Conservation (phyloP, 2,888 invertebrate species). For the Fragum fragum region DNA sequence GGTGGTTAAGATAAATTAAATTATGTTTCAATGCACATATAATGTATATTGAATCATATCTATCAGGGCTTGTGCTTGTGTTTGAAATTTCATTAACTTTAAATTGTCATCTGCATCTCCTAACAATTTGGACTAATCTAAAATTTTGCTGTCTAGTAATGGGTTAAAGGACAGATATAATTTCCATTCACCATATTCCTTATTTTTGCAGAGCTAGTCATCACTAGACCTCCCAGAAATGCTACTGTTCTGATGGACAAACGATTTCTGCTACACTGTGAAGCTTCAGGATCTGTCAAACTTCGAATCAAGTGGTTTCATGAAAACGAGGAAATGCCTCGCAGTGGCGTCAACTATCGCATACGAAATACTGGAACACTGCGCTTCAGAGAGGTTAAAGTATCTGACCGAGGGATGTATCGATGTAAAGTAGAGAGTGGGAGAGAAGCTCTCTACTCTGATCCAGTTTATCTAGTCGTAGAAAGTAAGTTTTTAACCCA, state of each 20-base stretch:
- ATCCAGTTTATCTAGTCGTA: constrained; percentile 73
- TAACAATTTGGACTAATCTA: too few relatives aligned
- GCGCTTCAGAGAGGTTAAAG: constrained; percentile 74
- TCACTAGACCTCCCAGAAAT: constrained; percentile 77
- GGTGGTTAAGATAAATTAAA: too few relatives aligned
- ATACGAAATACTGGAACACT: constrained; percentile 73
- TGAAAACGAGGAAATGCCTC: constrained; percentile 69
- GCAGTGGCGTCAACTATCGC: constrained; percentile 69
- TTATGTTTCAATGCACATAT: too few relatives aligned
- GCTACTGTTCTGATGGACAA: constrained; percentile 74
- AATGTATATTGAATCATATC: too few relatives aligned
- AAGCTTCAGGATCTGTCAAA: constrained; percentile 66
- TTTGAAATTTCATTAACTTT: too few relatives aligned
- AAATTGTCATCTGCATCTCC: too few relatives aligned
- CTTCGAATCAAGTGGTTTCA: constrained; percentile 76
- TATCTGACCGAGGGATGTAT: constrained; percentile 77
- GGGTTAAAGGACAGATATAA: too few relatives aligned
- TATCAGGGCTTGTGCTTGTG: too few relatives aligned
- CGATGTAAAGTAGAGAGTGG: constrained; percentile 75
- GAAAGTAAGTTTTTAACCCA: constrained; percentile 70
- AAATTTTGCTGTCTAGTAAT: too few relatives aligned
- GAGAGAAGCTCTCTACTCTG: constrained; percentile 64
- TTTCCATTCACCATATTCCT: too few relatives aligned
- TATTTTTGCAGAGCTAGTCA: constrained; percentile 72
- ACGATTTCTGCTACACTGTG: constrained; percentile 75